Evolutionary conservation across 2,113 vertebrate species (phyloP), one percentile per base, ranked within the genome.

Genomic region (Desmodus rotundus): DNA sequence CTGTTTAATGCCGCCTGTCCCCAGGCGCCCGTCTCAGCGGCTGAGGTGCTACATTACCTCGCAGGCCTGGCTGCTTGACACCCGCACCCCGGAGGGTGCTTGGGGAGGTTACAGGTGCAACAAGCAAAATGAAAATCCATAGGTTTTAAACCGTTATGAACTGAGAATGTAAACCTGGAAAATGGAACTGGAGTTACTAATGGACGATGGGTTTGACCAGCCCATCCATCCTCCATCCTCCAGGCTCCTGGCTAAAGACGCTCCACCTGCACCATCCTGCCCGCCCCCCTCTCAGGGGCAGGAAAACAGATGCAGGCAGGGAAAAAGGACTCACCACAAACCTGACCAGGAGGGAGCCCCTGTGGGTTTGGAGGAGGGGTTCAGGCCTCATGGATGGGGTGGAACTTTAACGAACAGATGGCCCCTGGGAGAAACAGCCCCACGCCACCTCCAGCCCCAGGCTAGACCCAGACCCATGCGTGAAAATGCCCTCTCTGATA

Each of bases 61-160:
- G 0, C 26, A 58, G 92, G 68, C 56, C 92, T 22, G 68, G 72
- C 87, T 80, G 80, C 92, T 12, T 89, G 95, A 95, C 91, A 17
- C 58, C 74, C 2, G 36, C 0, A 14, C 91, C 88, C 93, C 28
- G 0, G 89, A 96, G 89, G 83, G 85, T 36, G 93, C 94, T 67
- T 89, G 83, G 43, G 26, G 87, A 96, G 94, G 94, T 97, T 96
- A 96, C 65, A 47, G 96, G 97, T 96, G 89, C 97, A 94, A 84
- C 50, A 86, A 94, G 86, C 93, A 95, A 97, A 97, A 94, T 95
- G 96, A 95, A 97, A 97, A 97, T 89, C 96, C 89, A 94, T 96
- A 95, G 97, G 97, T 97, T 96, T 95, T 97, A 98, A 97, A 97
- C 95, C 97, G 96, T 97, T 95, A 93, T 97, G 96, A 97, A 97